Evolutionary conservation across 2,113 vertebrate species (phyloP), one percentile per base, ranked within the genome.

Genomic region (Phycodurus eques): DNA sequence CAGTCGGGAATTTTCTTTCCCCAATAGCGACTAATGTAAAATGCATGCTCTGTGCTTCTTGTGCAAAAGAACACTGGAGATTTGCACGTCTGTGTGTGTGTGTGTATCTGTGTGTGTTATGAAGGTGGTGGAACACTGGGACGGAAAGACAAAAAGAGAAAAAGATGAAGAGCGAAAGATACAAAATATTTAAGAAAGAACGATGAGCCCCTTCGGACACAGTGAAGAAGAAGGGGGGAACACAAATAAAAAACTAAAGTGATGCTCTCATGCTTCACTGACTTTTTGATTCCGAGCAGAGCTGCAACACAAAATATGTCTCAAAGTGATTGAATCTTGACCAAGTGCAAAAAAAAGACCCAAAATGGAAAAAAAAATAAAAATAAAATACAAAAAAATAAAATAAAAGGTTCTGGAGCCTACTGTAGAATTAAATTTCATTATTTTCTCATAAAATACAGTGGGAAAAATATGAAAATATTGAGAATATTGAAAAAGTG

Each of bases 11-110:
- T 80, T 81, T 61, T 61, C 19, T 60, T 33, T 3, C 2, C 2
- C 79, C 72, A 63, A 74, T 75, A 75, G 70, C 72, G 76, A 71
- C 68, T 73, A 54, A 83, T 87, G 82, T 86, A 83, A 87, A 84
- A 89, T 88, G 82, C 76, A 89, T 87, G 68, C 72, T 51, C 71
- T 68, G 63, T 44, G 64, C 75, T 68, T 72, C 81, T 70, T 68
- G 72, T 73, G 81, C 71, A 75, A 85, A 81, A 77, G 75, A 80
- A 56, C 6, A 49, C 46, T n/a, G 57, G 69, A 68, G 77, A 80
- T 75, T 83, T 79, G 75, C 57, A 19, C 12, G 22, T 31, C 56
- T 6, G 53, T 19, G 53, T 10, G 20, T 19, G 53, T 10, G 20
- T 0, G 20, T 10, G n/a, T 27, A 27, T 27, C 27, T 27, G 27